These are phyloP conservation scores for Porites lutea DNA, from an alignment of 64 coral and sea anemone species.

Conservation along the genomic window DNA sequence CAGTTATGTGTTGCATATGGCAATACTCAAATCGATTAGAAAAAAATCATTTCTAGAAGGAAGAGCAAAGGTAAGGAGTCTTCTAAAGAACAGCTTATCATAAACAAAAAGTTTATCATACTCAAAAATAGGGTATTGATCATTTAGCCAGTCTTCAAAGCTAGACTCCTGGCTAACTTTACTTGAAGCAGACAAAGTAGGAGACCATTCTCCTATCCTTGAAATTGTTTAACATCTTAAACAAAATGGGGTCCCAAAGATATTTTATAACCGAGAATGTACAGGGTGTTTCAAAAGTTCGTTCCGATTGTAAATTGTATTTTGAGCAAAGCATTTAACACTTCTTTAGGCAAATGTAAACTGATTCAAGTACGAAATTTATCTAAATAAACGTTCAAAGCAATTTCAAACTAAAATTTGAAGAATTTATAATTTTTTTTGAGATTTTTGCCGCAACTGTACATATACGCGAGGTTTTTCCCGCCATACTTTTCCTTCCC, in stretches of 20 bases:
- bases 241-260: constrained; percentile 51
- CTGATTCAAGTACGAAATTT: no score
- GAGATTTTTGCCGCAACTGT: no score
- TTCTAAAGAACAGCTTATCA: constrained; percentile 22
- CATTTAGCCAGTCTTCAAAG: constrained; percentile 34
- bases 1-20: not conserved
- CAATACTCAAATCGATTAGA: not conserved
- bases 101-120: constrained; percentile 35
- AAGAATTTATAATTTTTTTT: no score
- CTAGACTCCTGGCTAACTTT: constrained; percentile 33
- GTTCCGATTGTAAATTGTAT: no score
- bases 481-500: no score
- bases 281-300: no score
- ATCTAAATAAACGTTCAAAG: no score
- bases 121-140: constrained; percentile 1
- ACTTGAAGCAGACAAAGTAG: constrained; percentile 36
- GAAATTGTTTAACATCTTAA: constrained; percentile 31
- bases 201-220: constrained; percentile 30
- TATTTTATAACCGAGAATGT: constrained; percentile 55
- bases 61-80: not conserved
- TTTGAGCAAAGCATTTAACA: no score
- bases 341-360: no score
- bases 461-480: no score
- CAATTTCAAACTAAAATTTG: no score
- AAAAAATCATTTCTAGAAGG: not conserved